Evolutionary conservation across 1,140 invertebrate genomes (phyloP).

Genomic region (Aphaenogaster rudis): DNA sequence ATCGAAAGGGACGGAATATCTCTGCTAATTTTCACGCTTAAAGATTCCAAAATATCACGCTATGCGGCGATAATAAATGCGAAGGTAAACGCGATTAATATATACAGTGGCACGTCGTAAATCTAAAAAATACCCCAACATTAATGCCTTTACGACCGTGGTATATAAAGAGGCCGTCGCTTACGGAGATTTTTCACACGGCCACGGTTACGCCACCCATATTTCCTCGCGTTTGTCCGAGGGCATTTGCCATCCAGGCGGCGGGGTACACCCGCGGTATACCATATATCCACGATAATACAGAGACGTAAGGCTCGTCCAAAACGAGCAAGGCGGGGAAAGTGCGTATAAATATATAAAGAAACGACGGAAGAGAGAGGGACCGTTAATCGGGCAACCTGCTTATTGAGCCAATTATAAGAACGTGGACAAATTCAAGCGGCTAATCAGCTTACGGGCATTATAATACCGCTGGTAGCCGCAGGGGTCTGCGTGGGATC

Average conservation of each 20-base stretch:
- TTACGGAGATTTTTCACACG: slow-evolving; percentile 61
- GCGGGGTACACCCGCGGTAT: slow-evolving; percentile 38
- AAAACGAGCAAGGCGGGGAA: slow-evolving; percentile 10
- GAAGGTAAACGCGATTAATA: slow-evolving; percentile 60
- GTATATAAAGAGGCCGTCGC: slow-evolving; percentile 55
- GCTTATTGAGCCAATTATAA: slow-evolving; percentile 85
- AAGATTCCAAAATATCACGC: slow-evolving; percentile 27
- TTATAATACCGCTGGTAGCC: slow-evolving; percentile 81
- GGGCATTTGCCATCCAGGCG: slow-evolving; percentile 37
- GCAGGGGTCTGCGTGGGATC: slow-evolving; percentile 83
- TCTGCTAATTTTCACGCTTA: background rate
- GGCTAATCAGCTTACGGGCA: slow-evolving; percentile 84
- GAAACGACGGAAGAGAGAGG: slow-evolving; percentile 26
- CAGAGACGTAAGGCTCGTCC: slow-evolving; percentile 31
- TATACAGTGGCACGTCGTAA: slow-evolving; percentile 60
- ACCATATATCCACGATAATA: slow-evolving; percentile 59
- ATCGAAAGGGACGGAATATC: background rate
- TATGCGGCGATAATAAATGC: slow-evolving; percentile 28
- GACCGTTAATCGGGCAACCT: slow-evolving; percentile 79
- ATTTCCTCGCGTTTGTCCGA: slow-evolving; percentile 60
- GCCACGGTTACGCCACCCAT: slow-evolving; percentile 59
- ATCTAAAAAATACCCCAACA: slow-evolving; percentile 60
- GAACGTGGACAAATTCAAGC: slow-evolving; percentile 85
- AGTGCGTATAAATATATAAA: slow-evolving; percentile 53
- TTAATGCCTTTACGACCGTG: slow-evolving; percentile 52